A percentile compares a stretch with the other conserved stretches of the same genome.
Evolutionary conservation across 2,113 vertebrate genomes (phyloP).

Genomic region (Hydrolagus affinis): DNA sequence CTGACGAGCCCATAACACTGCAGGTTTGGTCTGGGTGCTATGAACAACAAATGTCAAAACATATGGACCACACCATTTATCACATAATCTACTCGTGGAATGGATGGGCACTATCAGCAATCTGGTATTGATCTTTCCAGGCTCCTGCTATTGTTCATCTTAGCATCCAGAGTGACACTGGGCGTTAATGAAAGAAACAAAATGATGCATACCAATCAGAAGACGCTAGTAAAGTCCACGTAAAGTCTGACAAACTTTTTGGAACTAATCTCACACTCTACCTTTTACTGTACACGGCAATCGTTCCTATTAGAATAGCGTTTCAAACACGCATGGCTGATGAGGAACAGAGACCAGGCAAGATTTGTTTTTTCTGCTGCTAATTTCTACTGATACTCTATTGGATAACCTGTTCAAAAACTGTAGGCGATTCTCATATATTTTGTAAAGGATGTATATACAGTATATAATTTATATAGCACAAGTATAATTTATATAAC

Average conservation of each 20-base stretch:
- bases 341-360: neutral
- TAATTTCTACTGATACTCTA: neutral
- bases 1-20: slow-evolving; percentile 45
- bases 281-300: neutral
- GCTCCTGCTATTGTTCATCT: slow-evolving; percentile 92
- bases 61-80: slow-evolving; percentile 86
- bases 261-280: neutral
- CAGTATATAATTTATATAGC: too few species aligned
- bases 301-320: neutral
- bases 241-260: slow-evolving; percentile 29
- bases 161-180: slow-evolving; percentile 76
- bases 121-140: slow-evolving; percentile 91
- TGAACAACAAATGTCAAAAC: slow-evolving; percentile 75
- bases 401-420: neutral
- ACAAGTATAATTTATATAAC: too few species aligned
- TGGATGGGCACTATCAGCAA: slow-evolving; percentile 96
- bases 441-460: too few species aligned
- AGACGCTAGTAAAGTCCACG: slow-evolving; percentile 36
- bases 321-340: neutral
- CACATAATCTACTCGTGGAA: slow-evolving; percentile 92
- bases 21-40: slow-evolving; percentile 58
- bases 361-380: neutral
- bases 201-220: slow-evolving; percentile 89
- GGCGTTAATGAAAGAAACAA: slow-evolving; percentile 94
- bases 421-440: too few species aligned